Base-by-base conservation (phyloP, 2,113 vertebrate species). In the Andinoacara biseriatus region DNA sequence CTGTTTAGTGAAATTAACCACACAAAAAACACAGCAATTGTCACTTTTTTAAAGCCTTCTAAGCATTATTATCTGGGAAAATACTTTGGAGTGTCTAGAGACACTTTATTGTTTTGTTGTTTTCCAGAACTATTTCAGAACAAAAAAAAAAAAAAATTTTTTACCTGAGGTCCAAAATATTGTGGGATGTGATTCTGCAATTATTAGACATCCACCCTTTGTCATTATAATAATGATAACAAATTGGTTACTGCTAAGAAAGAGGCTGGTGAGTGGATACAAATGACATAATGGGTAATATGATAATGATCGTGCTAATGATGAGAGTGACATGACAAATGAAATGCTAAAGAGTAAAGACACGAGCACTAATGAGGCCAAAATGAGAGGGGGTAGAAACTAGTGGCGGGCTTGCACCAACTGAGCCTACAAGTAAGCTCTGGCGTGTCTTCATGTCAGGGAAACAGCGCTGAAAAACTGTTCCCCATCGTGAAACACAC, bases 251-350 rank as follows among this genome's bases (percentile, higher is more conserved):
- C 43, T 83, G 22, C 74, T 63, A 26, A 84, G 58, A 35, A 74
- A 79, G 17, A 33, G 20, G 72, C 58, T 74, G 10, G 26, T 62
- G 35, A 83, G 52, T 26, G 26, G 33, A 56, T 83, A 43, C 81
- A 46, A 86, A 76, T 78, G 13, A 61, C 57, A 40, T 43, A 76
- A 74, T 49, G 62, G 46, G 49, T 14, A 75, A 61, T 20, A 65
- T 76, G 72, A 61, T 81, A 76, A 81, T 80, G 77, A 80, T 78
- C 26, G 10, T 58, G 26, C 59, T 83, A 81, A 91, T 80, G 10
- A 83, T 52, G 40, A 74, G 33, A 87, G 52, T 81, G 35, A 65
- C 58, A 62, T 62, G 62, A 79, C 26, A 43, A 78, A 63, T 75
- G 35, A 84, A 74, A 82, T 20, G 49, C 26, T 59, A 54, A 76